Percentiles rank a stretch among this genome's conserved stretches.
phyloP scores from a whole-genome alignment of 1,140 invertebrate species.

The Teleogryllus occipitalis region DNA sequence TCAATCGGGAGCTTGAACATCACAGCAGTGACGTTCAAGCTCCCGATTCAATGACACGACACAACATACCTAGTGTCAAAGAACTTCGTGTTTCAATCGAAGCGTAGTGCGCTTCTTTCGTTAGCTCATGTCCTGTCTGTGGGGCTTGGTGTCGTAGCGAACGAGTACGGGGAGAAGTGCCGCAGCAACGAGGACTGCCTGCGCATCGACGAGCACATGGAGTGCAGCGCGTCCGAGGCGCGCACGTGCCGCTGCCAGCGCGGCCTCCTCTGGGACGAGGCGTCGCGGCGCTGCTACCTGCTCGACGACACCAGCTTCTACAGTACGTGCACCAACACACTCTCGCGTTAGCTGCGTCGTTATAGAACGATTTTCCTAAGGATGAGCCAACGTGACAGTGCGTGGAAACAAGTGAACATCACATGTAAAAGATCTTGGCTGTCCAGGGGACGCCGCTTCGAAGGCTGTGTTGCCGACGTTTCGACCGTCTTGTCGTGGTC shows the following conservation, averaged over 20 bases:
- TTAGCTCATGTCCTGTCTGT: too few species aligned
- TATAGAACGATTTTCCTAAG: too few species aligned
- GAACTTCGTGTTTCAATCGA: too few species aligned
- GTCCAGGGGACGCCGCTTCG: not conserved
- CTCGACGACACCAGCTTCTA: slow-evolving; percentile 14
- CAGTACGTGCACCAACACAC: not conserved
- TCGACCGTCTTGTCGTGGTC: too few species aligned
- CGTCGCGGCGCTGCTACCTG: slow-evolving; percentile 18
- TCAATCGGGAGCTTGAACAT: too few species aligned
- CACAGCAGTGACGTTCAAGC: too few species aligned
- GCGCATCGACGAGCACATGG: slow-evolving; percentile 11
- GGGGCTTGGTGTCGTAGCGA: not conserved
- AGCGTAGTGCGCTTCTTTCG: too few species aligned
- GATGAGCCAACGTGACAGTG: too few species aligned
- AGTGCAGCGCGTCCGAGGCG: slow-evolving; percentile 4
- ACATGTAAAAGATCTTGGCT: not conserved
- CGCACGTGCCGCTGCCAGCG: slow-evolving; percentile 11
- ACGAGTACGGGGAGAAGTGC: slow-evolving; percentile 14
- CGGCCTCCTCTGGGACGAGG: slow-evolving; percentile 19
- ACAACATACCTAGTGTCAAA: too few species aligned
- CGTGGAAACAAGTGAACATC: too few species aligned
- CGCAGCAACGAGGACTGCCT: slow-evolving; percentile 15
- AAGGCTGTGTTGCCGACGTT: too few species aligned
- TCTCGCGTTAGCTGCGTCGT: not conserved
- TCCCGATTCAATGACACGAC: too few species aligned